A percentile compares a stretch with the other conserved stretches of the same genome.
Conservation (phyloP, 2,888 invertebrate species). For the Prosapia bicincta region DNA sequence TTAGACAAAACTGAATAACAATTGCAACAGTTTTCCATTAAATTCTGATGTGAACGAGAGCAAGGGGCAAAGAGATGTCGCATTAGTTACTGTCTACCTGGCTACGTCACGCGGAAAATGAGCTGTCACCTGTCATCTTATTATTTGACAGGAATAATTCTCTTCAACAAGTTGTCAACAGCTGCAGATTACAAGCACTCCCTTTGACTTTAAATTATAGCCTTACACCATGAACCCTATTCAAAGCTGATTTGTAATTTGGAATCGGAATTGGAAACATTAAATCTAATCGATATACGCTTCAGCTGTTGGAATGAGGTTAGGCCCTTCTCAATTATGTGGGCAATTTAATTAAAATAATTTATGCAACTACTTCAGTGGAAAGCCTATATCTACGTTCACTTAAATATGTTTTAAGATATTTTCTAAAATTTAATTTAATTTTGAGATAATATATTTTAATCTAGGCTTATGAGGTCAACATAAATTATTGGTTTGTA, state of each 20-base stretch:
- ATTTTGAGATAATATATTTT: too few relatives aligned
- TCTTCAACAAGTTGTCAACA: slow-evolving; percentile 2
- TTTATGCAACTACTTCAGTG: too few relatives aligned
- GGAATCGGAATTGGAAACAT: not conserved
- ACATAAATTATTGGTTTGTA: too few relatives aligned
- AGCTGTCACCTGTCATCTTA: slow-evolving; percentile 2
- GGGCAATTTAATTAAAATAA: too few relatives aligned
- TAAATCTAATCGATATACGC: not conserved
- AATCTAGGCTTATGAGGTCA: too few relatives aligned
- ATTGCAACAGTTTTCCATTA: not conserved
- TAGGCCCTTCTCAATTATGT: too few relatives aligned
- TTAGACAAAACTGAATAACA: not conserved
- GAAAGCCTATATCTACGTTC: too few relatives aligned
- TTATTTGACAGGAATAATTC: not conserved
- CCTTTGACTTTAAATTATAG: not conserved
- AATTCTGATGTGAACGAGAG: not conserved
- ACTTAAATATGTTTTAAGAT: too few relatives aligned
- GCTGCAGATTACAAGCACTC: not conserved
- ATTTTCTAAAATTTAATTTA: too few relatives aligned
- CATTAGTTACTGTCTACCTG: not conserved
- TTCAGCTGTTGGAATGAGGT: not conserved
- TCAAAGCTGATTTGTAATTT: not conserved
- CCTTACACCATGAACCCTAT: not conserved
- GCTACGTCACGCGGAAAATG: not conserved
- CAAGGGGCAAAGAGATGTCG: not conserved